Conservation (phyloP, 2,797 vertebrate genomes). For the Sebastes kiyomatsui region DNA sequence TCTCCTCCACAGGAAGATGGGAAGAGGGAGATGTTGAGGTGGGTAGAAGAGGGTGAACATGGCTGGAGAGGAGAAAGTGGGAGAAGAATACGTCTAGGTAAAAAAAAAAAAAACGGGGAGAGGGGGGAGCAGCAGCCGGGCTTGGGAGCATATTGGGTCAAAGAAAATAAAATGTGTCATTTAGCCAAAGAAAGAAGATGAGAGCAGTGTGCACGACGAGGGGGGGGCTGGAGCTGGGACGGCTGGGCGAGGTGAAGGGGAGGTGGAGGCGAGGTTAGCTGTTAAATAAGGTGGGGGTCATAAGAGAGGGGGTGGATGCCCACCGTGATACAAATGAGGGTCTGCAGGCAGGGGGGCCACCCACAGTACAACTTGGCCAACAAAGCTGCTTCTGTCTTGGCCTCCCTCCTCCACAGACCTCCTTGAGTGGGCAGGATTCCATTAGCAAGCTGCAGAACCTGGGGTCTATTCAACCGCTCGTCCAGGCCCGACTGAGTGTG, state of each 20-base stretch:
- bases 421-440: slow-evolving; percentile 83
- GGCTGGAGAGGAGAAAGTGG: slow-evolving; percentile 66
- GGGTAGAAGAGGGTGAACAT: slow-evolving; percentile 61
- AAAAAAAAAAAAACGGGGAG: slow-evolving; percentile 20
- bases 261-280: slow-evolving; percentile 74
- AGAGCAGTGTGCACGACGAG: slow-evolving; percentile 55
- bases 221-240: slow-evolving; percentile 17
- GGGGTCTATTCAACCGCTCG: slow-evolving; percentile 74
- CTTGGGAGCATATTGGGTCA: slow-evolving; percentile 74
- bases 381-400: slow-evolving; percentile 91
- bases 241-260: slow-evolving; percentile 68
- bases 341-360: slow-evolving; percentile 86
- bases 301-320: slow-evolving; percentile 75
- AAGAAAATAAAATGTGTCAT: slow-evolving; percentile 80
- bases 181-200: slow-evolving; percentile 79
- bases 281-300: slow-evolving; percentile 79
- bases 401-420: slow-evolving; percentile 81
- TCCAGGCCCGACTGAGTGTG: slow-evolving; percentile 59
- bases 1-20: slow-evolving; percentile 70
- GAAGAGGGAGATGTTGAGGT: slow-evolving; percentile 61
- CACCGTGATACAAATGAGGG: slow-evolving; percentile 90
- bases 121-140: slow-evolving; percentile 33
- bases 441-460: slow-evolving; percentile 83
- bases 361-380: slow-evolving; percentile 89
- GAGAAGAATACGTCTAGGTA: slow-evolving; percentile 56